Conservation (phyloP, 2,113 vertebrate genomes). For the Protobothrops mucrosquamatus region DNA sequence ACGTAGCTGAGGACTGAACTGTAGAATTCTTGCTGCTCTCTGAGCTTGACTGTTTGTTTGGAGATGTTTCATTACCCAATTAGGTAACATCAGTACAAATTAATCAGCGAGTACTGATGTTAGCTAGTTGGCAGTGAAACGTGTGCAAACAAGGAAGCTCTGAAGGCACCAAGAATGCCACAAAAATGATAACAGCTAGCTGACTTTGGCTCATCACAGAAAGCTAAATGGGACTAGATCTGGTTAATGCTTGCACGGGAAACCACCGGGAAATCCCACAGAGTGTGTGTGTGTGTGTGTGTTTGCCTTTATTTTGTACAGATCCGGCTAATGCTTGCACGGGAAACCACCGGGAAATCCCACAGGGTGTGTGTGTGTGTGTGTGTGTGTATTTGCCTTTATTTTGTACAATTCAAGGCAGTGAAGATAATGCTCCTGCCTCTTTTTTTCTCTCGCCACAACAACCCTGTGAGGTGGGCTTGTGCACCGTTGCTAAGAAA, state of each 20-base stretch:
- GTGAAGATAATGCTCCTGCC: neutral
- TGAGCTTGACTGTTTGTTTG: neutral
- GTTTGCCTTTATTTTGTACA: neutral
- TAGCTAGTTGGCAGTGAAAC: neutral
- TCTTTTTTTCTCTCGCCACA: neutral
- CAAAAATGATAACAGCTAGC: neutral
- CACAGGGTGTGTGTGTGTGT: neutral
- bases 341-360: neutral
- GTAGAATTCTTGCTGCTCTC: neutral
- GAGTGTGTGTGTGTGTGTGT: too few relatives aligned
- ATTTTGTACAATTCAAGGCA: neutral
- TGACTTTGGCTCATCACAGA: neutral
- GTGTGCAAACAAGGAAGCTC: neutral
- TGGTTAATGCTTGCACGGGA: neutral
- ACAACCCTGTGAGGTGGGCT: neutral
- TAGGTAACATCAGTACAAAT: neutral
- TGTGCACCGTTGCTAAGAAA: neutral
- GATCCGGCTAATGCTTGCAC: neutral
- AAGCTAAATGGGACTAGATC: neutral
- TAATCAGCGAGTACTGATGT: neutral
- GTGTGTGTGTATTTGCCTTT: neutral
- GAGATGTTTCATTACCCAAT: neutral
- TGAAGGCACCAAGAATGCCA: neutral
- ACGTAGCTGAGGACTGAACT: neutral
- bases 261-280: neutral